Evolutionary conservation across 2,113 vertebrate genomes (phyloP).

Genomic region (Apteryx mantelli): DNA sequence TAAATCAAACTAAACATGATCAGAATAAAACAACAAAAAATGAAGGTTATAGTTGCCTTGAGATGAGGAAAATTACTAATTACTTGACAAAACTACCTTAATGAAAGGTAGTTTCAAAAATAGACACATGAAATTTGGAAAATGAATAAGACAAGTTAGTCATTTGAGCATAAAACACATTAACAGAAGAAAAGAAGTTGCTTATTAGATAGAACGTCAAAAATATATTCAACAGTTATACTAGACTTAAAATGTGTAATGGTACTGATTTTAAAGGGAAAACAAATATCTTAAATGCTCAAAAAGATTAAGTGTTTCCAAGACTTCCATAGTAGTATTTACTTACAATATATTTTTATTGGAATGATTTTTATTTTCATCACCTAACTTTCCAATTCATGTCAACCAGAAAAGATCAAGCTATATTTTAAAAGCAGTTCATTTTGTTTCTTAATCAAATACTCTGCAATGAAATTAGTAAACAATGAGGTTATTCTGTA

Average conservation of each 20-base stretch:
- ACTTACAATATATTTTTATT: background rate
- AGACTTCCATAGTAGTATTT: background rate
- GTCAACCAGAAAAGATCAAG: background rate
- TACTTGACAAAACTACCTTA: background rate
- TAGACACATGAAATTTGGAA: background rate
- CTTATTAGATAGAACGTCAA: background rate
- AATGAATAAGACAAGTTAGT: background rate
- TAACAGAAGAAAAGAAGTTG: background rate
- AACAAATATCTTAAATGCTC: background rate
- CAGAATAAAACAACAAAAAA: background rate
- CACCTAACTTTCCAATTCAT: background rate
- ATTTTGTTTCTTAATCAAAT: background rate
- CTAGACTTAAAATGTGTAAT: background rate
- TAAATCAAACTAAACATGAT: background rate
- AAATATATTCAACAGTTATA: background rate
- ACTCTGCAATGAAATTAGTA: background rate
- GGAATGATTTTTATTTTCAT: background rate
- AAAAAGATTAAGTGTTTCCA: background rate
- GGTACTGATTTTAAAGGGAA: background rate
- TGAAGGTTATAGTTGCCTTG: rapidly evolving
- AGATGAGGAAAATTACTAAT: background rate
- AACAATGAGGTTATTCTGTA: background rate
- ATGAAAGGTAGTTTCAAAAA: background rate
- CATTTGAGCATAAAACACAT: background rate
- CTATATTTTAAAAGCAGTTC: background rate